phyloP scores from a whole-genome alignment of 2,113 vertebrate species.

The Orcinus orca region DNA sequence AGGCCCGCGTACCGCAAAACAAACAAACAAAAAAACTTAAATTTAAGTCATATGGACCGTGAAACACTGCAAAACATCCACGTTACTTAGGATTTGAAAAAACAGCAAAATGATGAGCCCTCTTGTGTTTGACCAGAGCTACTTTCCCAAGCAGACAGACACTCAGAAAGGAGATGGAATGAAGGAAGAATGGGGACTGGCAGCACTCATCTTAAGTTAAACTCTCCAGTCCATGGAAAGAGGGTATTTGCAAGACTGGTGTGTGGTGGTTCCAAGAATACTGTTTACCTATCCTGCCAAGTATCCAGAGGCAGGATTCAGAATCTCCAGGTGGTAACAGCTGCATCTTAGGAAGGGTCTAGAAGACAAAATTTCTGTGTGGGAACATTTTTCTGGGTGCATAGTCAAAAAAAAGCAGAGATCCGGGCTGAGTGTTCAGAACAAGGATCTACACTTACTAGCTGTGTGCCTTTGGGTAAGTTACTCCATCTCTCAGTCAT shows the following conservation, averaged over 20 bases:
- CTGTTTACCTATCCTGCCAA: not conserved
- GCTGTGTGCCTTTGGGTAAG: not conserved
- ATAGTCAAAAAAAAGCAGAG: not conserved
- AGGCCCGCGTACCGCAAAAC: too few species aligned
- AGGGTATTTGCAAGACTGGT: not conserved
- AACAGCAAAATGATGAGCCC: not conserved
- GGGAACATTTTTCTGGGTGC: not conserved
- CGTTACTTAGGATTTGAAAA: not conserved
- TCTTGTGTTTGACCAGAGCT: not conserved
- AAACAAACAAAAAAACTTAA: not conserved
- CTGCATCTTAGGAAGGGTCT: not conserved
- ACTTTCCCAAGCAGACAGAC: not conserved
- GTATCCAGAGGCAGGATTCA: not conserved
- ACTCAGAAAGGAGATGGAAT: not conserved
- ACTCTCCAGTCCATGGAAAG: not conserved
- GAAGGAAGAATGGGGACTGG: not conserved
- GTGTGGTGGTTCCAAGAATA: not conserved
- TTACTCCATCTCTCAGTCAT: not conserved
- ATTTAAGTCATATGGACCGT: not conserved
- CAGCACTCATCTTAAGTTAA: not conserved
- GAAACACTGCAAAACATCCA: not conserved
- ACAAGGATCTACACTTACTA: not conserved
- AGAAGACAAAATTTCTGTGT: slow-evolving; percentile 11
- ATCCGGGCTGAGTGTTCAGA: not conserved
- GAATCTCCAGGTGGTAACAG: not conserved